Evolutionary conservation across 2,113 vertebrate genomes (phyloP).

Genomic region (Hydrolagus affinis): DNA sequence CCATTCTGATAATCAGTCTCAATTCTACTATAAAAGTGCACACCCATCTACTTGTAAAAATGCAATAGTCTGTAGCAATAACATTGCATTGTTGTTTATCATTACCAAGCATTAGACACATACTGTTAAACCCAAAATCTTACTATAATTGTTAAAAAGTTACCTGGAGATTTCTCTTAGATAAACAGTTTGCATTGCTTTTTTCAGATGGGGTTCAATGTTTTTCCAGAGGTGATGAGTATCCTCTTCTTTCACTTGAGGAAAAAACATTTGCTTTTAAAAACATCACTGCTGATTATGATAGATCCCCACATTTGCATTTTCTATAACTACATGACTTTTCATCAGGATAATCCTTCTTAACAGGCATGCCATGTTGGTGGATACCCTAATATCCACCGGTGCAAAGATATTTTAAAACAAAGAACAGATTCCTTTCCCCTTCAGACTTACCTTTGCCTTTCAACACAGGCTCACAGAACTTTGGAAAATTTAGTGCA

Average conservation of each 20-base stretch:
- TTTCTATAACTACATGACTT: neutral
- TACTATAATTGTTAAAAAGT: constrained; percentile 27
- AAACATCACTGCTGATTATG: neutral
- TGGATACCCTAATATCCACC: too few species aligned
- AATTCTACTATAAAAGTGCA: too few species aligned
- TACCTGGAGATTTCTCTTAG: constrained; percentile 91
- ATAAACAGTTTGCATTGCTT: constrained; percentile 94
- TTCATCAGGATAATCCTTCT: neutral
- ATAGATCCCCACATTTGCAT: neutral
- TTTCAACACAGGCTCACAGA: constrained; percentile 80
- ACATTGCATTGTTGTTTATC: too few species aligned
- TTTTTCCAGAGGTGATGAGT: constrained; percentile 89
- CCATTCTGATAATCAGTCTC: too few species aligned
- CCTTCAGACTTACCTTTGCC: constrained; percentile 73
- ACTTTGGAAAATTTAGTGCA: constrained; percentile 86
- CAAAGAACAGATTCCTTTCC: neutral
- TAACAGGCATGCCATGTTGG: too few species aligned
- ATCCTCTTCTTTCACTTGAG: constrained; percentile 75
- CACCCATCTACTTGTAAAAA: too few species aligned
- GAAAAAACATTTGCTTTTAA: constrained; percentile 1
- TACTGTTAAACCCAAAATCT: too few species aligned
- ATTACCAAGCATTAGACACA: too few species aligned
- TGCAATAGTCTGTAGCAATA: too few species aligned
- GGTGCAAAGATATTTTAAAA: neutral
- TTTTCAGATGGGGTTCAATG: constrained; percentile 92